These are phyloP conservation scores for Fregata magnificens DNA, from an alignment of 2,113 vertebrate species.

Conservation along the genomic window DNA sequence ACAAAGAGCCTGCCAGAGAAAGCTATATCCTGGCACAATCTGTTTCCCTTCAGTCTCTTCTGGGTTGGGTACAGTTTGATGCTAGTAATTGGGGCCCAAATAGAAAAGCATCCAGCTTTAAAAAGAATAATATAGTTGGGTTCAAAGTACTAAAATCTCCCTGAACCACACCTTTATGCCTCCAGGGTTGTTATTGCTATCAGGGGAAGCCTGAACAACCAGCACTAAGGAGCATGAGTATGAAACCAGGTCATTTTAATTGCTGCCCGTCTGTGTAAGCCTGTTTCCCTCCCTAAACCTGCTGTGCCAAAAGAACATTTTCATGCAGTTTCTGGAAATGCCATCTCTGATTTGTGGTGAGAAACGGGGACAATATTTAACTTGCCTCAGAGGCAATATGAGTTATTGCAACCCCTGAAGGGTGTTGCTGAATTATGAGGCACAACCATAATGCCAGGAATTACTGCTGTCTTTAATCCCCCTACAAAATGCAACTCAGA, in stretches of 20 bases:
- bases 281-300: neutral
- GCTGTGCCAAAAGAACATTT: neutral
- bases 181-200: neutral
- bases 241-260: neutral
- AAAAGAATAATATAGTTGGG: neutral
- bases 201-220: neutral
- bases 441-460: neutral
- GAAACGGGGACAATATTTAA: neutral
- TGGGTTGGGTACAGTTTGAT: neutral
- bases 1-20: neutral
- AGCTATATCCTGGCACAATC: neutral
- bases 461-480: neutral
- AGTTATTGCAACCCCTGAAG: neutral
- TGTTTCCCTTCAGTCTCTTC: neutral
- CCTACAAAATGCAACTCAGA: neutral
- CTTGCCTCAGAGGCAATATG: neutral
- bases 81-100: neutral
- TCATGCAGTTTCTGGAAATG: neutral
- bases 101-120: neutral
- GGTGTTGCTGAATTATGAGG: neutral
- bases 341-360: neutral
- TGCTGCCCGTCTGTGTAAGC: neutral
- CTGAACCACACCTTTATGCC: neutral
- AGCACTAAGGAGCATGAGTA: neutral
- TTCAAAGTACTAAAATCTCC: neutral